These are phyloP conservation scores for Sinelater perroti DNA, from an alignment of 2,888 invertebrate species.

Conservation along the genomic window DNA sequence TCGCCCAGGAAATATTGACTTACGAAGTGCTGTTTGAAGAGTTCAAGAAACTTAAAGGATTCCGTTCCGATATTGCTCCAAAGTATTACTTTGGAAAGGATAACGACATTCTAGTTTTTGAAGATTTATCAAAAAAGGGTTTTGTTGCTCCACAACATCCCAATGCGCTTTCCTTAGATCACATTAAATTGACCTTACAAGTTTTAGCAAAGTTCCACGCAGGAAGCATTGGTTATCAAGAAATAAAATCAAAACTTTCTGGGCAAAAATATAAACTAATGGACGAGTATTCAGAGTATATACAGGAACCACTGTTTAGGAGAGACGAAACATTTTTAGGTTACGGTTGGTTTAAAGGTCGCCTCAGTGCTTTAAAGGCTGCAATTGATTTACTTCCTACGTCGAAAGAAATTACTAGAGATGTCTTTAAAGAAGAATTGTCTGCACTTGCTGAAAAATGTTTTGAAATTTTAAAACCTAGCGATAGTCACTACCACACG, in stretches of 20 bases:
- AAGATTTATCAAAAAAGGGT: conserved; percentile 52
- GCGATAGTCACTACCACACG: conserved; percentile 55
- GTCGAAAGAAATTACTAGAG: conserved; percentile 12
- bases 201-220: conserved; percentile 51
- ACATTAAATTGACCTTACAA: conserved; percentile 42
- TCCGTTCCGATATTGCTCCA: conserved; percentile 46
- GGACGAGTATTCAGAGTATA: conserved; percentile 49
- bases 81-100: conserved; percentile 53
- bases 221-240: conserved; percentile 50
- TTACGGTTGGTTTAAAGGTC: conserved; percentile 34
- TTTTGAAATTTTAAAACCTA: conserved; percentile 54
- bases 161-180: conserved; percentile 38
- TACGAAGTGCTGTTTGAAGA: conserved; percentile 33
- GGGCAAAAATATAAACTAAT: conserved; percentile 41
- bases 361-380: conserved; percentile 26
- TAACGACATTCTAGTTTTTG: conserved; percentile 55
- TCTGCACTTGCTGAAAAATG: conserved; percentile 20
- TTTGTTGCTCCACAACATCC: conserved; percentile 35
- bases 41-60: conserved; percentile 28
- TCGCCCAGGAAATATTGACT: conserved; percentile 34
- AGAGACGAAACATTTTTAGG: conserved; percentile 48
- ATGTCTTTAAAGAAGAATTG: conserved; percentile 35
- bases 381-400: conserved; percentile 33
- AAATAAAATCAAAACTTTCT: conserved; percentile 36
- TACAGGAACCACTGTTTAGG: conserved; percentile 59